Evolutionary conservation across 2,113 vertebrate genomes (phyloP).

Genomic region (Rafetus swinhoei): DNA sequence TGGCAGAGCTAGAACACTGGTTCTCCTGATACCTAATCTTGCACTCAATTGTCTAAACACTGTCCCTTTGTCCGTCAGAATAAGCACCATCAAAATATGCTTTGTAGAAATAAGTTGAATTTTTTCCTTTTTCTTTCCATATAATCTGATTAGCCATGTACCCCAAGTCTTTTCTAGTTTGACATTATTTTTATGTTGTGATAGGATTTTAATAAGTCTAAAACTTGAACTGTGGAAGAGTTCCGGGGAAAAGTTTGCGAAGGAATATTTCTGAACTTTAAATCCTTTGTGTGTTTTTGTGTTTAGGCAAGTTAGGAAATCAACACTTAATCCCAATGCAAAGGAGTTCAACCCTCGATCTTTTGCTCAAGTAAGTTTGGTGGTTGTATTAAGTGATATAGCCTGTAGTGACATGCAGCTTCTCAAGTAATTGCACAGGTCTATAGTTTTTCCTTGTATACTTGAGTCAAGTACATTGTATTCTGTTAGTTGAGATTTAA

Average conservation of each 20-base stretch:
- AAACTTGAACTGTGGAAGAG: background rate
- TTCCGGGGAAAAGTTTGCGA: background rate
- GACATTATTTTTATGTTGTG: background rate
- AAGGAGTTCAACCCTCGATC: constrained; percentile 98
- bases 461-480: background rate
- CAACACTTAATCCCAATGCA: constrained; percentile 97
- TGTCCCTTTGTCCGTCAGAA: background rate
- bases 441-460: background rate
- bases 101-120: background rate
- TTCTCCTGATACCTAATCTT: background rate
- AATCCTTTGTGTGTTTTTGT: constrained; percentile 1
- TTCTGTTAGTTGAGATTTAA: background rate
- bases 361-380: constrained; percentile 90
- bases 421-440: constrained; percentile 1
- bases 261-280: background rate
- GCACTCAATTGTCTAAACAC: background rate
- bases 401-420: fast-evolving
- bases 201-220: background rate
- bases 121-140: background rate
- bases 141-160: background rate
- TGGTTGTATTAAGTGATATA: background rate
- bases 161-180: background rate
- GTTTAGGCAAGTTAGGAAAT: constrained; percentile 95
- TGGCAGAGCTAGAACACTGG: background rate
- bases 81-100: background rate